Evolutionary conservation across 2,888 invertebrate species (phyloP).

Genomic region (Pandemis corylana): DNA sequence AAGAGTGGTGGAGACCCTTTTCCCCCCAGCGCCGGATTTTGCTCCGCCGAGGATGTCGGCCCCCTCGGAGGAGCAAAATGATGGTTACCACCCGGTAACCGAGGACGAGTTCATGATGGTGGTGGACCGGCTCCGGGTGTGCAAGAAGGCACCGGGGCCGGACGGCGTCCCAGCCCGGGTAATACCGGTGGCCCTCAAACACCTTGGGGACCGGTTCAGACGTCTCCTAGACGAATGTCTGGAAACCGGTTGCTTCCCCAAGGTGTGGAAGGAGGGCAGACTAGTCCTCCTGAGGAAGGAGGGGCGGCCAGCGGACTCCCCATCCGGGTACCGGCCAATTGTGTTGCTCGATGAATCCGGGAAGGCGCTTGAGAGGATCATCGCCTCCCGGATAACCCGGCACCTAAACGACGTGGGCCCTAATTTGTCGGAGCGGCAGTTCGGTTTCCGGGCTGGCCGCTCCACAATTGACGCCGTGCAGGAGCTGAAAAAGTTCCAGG

Average conservation of each 20-base stretch:
- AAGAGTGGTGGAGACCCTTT: not conserved
- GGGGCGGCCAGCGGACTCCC: not conserved
- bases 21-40: not conserved
- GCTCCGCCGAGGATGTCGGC: no score
- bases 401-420: conserved; percentile 3
- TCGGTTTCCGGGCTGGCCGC: not conserved
- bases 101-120: not conserved
- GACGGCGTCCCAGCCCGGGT: not conserved
- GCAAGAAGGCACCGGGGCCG: not conserved
- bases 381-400: not conserved
- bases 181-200: not conserved
- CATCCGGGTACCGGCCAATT: not conserved
- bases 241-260: not conserved
- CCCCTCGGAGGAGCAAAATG: not conserved
- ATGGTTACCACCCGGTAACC: not conserved
- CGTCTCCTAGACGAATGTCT: not conserved
- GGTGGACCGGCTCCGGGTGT: not conserved
- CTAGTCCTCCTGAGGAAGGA: not conserved
- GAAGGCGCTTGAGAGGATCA: not conserved
- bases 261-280: not conserved
- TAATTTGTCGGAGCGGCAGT: not conserved
- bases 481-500: not conserved
- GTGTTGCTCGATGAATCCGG: not conserved
- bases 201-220: not conserved
- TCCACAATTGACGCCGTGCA: not conserved